These are phyloP conservation scores for Phasianus colchicus DNA, from an alignment of 2,113 vertebrate species.

Conservation along the genomic window DNA sequence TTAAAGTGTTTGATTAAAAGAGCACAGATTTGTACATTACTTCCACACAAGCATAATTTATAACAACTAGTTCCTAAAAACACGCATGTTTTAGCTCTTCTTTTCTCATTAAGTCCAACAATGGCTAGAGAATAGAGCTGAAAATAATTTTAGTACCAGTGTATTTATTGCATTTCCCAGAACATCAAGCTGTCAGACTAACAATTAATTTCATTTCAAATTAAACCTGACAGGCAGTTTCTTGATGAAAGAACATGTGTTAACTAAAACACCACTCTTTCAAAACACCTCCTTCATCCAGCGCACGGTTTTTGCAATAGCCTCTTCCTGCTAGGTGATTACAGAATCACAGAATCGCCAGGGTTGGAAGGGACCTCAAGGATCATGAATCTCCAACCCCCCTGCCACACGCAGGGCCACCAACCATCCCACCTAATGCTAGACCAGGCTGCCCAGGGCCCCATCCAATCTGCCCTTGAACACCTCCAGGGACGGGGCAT, in stretches of 20 bases:
- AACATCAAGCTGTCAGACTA: slow-evolving; percentile 53
- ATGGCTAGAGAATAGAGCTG: not conserved
- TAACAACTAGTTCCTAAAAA: not conserved
- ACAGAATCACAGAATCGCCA: too few relatives aligned
- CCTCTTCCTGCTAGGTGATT: not conserved
- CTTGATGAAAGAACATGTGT: slow-evolving; percentile 75
- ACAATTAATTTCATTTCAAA: slow-evolving; percentile 72
- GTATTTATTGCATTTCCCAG: slow-evolving; percentile 8
- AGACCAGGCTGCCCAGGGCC: too few relatives aligned
- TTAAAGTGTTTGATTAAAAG: not conserved
- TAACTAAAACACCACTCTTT: slow-evolving; percentile 49
- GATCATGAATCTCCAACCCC: too few relatives aligned
- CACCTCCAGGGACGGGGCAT: too few relatives aligned
- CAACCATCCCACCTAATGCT: too few relatives aligned
- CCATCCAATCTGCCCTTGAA: too few relatives aligned
- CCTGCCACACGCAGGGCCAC: too few relatives aligned
- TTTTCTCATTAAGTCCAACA: slow-evolving; percentile 8
- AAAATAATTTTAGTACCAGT: not conserved
- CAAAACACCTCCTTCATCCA: not conserved
- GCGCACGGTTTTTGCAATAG: not conserved
- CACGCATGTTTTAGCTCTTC: not conserved
- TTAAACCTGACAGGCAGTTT: slow-evolving; percentile 78
- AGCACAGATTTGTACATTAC: not conserved
- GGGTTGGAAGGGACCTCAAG: too few relatives aligned
- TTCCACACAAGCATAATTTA: not conserved